Base-by-base conservation (phyloP, 2,113 vertebrate species). In the Conger conger region DNA sequence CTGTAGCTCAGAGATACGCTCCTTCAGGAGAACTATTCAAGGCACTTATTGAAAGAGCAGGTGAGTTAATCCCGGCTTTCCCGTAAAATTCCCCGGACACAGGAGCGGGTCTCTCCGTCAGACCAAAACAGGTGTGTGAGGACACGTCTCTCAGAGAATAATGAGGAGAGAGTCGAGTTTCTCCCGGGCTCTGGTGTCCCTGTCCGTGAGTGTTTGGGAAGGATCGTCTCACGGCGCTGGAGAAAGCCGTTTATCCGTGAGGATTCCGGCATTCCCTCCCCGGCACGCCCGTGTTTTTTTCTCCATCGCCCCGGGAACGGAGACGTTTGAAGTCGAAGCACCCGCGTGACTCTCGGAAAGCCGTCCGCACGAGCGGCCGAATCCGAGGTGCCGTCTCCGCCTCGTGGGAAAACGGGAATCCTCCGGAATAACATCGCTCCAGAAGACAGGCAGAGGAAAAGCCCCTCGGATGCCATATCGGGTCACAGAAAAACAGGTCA, bases 391-490 rank as follows among this genome's bases (percentile, higher is more conserved):
- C 38, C 80, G 37, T 83, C 60, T 83, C 77, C 42, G 76, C 8
- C 73, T 30, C 81, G n/a, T 0, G 1, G 45, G n/a, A n/a, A 50
- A 50, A 50, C 45, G 45, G 45, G 45, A 50, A 50, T 45, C 60
- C 73, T 79, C 35, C 20, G 17, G 50, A 7, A 23, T 37, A 23
- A 17, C 3, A 40, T 6, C 76, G 27, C 33, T 23, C 8, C 76
- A 18, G 50, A 38, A 76, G 76, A 84, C 57, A 3, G 20, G 57
- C 18, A 27, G 27, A 63, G 57, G 23, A 13, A 15, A 9, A 7
- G 9, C 87, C 88, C 89, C 90, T 88, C 89, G 60, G 86, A 91
- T 84, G 88, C 87, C 81, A 84, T 85, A 85, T 87, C 88, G 82
- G 87, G 88, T 86, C 83, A 87, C 85, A 81, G 88, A 63, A 86